Conservation (phyloP, 2,888 invertebrate species). For the Branchellion lobata region DNA sequence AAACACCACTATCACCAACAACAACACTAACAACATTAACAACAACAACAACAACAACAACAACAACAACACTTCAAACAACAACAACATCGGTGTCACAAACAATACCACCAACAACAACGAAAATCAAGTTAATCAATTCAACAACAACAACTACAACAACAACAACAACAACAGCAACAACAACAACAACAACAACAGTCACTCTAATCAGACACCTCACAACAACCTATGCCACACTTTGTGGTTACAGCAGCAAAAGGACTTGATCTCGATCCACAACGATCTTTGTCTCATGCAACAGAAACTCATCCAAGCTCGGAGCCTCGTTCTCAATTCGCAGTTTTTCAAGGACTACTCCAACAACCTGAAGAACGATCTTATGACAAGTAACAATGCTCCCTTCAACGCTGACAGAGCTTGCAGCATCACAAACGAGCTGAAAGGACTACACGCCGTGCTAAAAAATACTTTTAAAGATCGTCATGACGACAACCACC, state of each 20-base stretch:
- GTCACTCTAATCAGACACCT: no score
- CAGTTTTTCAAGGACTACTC: not conserved
- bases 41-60: no score
- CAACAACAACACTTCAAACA: no score
- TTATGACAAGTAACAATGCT: not conserved
- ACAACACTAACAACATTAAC: no score
- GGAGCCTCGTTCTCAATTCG: not conserved
- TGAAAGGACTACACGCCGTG: not conserved
- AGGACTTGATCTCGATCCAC: not conserved
- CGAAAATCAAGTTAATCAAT: no score
- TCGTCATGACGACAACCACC: not conserved
- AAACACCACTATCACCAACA: no score
- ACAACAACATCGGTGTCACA: no score
- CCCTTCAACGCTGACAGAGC: not conserved
- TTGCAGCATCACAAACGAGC: not conserved
- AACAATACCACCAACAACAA: no score
- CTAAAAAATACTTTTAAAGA: no score
- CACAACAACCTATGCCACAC: not conserved
- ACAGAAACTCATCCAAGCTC: constrained; percentile 7
- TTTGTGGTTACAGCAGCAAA: constrained; percentile 3
- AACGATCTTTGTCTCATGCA: not conserved
- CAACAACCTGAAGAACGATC: not conserved
- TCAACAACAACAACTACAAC: no score
- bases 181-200: not conserved
- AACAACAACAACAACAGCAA: no score